Percentiles rank a stretch among this genome's conserved stretches.
phyloP scores from a whole-genome alignment of 23 tunicate genomes.

The Styela plicata region DNA sequence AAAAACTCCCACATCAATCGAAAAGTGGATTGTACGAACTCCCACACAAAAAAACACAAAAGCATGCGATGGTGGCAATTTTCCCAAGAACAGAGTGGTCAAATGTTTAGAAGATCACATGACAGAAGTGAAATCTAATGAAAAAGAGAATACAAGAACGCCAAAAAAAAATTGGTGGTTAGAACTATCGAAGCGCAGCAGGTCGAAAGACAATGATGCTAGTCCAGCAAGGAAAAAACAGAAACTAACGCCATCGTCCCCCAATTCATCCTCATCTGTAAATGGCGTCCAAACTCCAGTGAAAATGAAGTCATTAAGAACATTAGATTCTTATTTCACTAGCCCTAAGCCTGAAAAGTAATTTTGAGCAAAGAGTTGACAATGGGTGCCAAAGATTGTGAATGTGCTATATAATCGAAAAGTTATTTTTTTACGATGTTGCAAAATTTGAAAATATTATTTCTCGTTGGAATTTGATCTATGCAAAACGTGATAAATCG shows the following conservation, averaged over 20 bases:
- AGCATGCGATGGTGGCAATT: not conserved
- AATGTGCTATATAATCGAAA: too few relatives aligned
- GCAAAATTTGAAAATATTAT: too few relatives aligned
- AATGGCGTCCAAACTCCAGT: not conserved
- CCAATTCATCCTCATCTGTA: not conserved
- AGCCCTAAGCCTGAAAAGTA: not conserved
- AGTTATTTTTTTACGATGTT: too few relatives aligned
- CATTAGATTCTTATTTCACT: not conserved
- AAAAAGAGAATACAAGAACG: not conserved
- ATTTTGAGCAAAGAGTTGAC: too few relatives aligned
- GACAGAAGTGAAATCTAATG: not conserved
- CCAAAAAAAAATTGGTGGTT: conserved; percentile 3
- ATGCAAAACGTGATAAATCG: too few relatives aligned
- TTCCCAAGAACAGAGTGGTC: not conserved
- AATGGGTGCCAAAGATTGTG: too few relatives aligned
- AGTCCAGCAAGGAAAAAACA: not conserved
- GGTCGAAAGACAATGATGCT: not conserved
- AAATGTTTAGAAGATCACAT: conserved; percentile 1
- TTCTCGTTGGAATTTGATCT: too few relatives aligned
- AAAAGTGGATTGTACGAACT: conserved; percentile 16
- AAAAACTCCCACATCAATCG: conserved; percentile 11
- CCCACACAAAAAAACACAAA: not conserved
- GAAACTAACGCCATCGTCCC: not conserved
- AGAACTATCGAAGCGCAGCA: not conserved
- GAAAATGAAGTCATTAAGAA: not conserved